phyloP scores from a whole-genome alignment of 1,140 invertebrate genomes.

The Zeugodacus cucurbitae region DNA sequence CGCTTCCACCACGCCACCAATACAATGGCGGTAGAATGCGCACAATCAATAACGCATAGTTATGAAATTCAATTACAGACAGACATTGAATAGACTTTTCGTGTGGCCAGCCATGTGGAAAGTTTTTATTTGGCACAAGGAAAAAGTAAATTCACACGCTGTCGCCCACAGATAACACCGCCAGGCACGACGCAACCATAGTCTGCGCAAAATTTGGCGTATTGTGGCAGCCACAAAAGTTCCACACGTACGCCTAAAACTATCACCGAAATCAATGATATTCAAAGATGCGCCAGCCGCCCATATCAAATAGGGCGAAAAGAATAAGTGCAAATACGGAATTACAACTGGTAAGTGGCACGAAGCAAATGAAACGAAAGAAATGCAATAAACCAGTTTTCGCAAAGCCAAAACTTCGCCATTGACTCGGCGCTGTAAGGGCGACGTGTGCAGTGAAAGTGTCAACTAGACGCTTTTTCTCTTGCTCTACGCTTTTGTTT shows the following conservation, averaged over 20 bases:
- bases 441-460: background rate
- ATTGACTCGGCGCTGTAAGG: background rate
- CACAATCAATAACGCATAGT: slow-evolving; percentile 8
- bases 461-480: background rate
- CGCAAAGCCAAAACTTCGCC: background rate
- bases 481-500: background rate
- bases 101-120: background rate
- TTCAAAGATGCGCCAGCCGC: background rate
- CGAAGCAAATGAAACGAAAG: background rate
- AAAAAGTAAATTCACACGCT: background rate
- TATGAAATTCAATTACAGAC: slow-evolving; percentile 12
- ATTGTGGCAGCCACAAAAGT: background rate
- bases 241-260: slow-evolving; percentile 17
- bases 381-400: slow-evolving; percentile 12
- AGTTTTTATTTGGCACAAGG: background rate
- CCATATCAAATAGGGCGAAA: background rate
- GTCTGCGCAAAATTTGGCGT: background rate
- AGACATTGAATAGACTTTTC: slow-evolving; percentile 10
- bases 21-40: background rate
- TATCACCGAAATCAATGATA: slow-evolving; percentile 13
- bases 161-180: background rate
- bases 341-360: background rate
- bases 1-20: background rate
- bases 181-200: background rate
- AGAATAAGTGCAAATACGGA: background rate